Evolutionary conservation across 2,113 vertebrate species (phyloP).

Genomic region (Gopherus evgoodei): DNA sequence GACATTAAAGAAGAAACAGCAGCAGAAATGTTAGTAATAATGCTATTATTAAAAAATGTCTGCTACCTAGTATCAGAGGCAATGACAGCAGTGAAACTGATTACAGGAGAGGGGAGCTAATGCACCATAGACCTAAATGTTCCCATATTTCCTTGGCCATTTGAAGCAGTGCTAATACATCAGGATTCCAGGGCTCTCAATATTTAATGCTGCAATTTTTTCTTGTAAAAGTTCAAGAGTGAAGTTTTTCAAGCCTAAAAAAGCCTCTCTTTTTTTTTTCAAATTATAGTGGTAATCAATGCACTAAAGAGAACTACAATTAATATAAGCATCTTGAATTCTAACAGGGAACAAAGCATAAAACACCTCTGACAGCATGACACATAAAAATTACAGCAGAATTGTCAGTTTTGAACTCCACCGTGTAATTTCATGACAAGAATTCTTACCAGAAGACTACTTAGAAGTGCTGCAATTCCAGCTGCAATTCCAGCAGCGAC

Average conservation of each 20-base stretch:
- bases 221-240: neutral
- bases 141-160: neutral
- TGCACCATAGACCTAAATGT: neutral
- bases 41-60: neutral
- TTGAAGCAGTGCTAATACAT: neutral
- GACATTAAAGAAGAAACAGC: neutral
- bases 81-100: neutral
- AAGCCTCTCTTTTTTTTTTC: neutral
- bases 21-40: neutral
- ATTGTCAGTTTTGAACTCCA: neutral
- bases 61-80: neutral
- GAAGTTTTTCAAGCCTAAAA: neutral
- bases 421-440: neutral
- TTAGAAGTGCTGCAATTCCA: neutral
- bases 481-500: neutral
- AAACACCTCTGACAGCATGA: neutral
- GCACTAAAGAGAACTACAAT: neutral
- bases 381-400: neutral
- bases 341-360: neutral
- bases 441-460: neutral
- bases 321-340: neutral
- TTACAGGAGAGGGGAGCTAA: neutral
- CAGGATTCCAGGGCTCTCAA: neutral
- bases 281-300: neutral
- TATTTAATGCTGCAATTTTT: slow-evolving; percentile 4